Percentiles rank a stretch among this genome's conserved stretches.
Evolutionary conservation across 1,140 invertebrate genomes (phyloP).

Genomic region (Orchestia grillus): DNA sequence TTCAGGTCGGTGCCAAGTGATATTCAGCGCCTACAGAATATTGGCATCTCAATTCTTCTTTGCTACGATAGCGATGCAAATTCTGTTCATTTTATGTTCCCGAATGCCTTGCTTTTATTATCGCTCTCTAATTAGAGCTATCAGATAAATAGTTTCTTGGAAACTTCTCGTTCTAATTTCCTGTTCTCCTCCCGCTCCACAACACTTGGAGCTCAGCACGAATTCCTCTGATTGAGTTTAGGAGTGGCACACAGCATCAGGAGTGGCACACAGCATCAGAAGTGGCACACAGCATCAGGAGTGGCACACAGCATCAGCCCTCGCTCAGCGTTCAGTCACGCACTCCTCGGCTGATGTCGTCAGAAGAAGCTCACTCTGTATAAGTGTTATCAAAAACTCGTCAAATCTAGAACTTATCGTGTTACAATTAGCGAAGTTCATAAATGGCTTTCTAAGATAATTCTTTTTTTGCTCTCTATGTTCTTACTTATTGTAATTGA

Average conservation of each 20-base stretch:
- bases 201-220: background rate
- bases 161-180: background rate
- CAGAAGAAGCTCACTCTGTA: background rate
- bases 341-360: background rate
- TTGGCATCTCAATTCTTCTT: background rate
- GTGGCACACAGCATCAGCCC: background rate
- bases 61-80: background rate
- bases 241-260: background rate
- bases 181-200: background rate
- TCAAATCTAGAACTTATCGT: no score
- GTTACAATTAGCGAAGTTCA: no score
- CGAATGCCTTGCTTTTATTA: constrained; percentile 19
- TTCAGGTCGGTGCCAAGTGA: background rate
- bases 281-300: background rate
- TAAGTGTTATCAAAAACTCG: no score
- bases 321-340: no score
- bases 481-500: no score
- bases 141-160: background rate
- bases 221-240: background rate
- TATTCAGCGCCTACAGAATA: background rate
- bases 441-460: no score
- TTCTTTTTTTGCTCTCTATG: no score
- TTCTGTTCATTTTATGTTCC: constrained; percentile 22
- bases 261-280: background rate
- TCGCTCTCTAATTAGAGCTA: constrained; percentile 8